A percentile compares a stretch with the other conserved stretches of the same genome.
Conservation (phyloP, 2,113 vertebrate species). For the Neopipo cinnamomea region DNA sequence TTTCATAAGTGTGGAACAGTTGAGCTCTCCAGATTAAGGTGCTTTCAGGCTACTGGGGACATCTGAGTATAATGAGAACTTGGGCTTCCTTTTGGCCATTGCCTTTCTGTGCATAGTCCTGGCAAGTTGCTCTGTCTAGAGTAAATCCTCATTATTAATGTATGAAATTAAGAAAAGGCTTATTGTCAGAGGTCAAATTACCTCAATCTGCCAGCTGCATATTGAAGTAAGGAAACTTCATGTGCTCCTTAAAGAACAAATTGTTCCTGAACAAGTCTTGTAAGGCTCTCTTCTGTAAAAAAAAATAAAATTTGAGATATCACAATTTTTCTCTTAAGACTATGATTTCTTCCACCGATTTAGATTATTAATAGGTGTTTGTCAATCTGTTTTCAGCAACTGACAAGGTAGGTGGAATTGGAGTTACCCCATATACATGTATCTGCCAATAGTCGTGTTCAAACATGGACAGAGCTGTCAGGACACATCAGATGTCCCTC, state of each 20-base stretch:
- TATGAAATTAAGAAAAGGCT: neutral
- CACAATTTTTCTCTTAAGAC: neutral
- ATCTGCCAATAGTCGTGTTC: neutral
- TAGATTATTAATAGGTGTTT: neutral
- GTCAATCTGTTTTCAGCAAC: neutral
- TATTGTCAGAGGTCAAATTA: neutral
- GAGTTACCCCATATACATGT: neutral
- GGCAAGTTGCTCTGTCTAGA: neutral
- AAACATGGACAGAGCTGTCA: conserved; percentile 10
- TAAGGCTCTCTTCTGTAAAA: neutral
- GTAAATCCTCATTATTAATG: neutral
- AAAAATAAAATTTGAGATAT: neutral
- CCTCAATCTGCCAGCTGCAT: neutral
- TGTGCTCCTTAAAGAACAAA: neutral
- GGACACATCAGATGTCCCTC: neutral
- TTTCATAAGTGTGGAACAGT: neutral
- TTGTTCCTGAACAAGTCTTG: neutral
- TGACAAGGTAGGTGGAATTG: neutral
- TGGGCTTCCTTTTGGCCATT: neutral
- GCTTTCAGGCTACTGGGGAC: neutral
- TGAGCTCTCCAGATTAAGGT: neutral
- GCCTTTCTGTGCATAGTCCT: neutral
- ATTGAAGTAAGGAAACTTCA: neutral
- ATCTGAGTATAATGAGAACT: neutral
- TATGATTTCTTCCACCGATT: neutral